Evolutionary conservation across 35 echinoderm and acorn worm genomes (phyloP).

Genomic region (Strongylocentrotus purpuratus): DNA sequence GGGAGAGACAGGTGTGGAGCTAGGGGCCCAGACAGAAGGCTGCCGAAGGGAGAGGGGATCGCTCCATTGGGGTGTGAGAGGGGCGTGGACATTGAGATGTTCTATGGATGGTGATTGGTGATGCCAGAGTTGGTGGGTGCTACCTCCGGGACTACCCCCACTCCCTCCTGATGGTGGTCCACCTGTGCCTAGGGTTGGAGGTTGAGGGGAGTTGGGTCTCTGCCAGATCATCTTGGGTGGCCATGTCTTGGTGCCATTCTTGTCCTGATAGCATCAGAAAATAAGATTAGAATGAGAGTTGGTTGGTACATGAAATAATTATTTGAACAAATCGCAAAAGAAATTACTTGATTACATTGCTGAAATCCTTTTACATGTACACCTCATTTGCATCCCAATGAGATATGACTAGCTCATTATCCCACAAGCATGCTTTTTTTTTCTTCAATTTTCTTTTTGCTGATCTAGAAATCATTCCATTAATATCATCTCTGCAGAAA

Average conservation of each 20-base stretch:
- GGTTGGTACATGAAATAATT: background rate
- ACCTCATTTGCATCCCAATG: background rate
- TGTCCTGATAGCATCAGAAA: constrained; percentile 65
- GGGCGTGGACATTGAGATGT: constrained; percentile 85
- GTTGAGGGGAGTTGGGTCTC: constrained; percentile 71
- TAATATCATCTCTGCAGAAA: no score
- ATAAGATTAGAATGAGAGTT: background rate
- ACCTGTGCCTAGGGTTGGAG: constrained; percentile 41
- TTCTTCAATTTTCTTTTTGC: no score
- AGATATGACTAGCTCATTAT: no score
- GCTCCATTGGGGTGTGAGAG: constrained; percentile 93
- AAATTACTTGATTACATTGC: background rate
- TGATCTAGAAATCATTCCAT: no score
- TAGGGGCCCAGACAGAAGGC: constrained; percentile 69
- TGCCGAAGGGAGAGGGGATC: constrained; percentile 85
- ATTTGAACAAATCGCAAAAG: background rate
- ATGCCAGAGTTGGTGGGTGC: constrained; percentile 51
- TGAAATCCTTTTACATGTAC: background rate
- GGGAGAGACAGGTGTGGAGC: constrained; percentile 90
- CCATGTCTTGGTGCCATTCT: constrained; percentile 92
- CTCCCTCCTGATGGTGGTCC: background rate
- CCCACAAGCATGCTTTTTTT: no score
- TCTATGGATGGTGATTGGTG: constrained; percentile 60
- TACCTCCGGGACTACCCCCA: constrained; percentile 1
- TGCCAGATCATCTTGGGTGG: constrained; percentile 95